These are phyloP conservation scores for Rhyacophila evoluta DNA, from an alignment of 2,888 invertebrate genomes.

Conservation along the genomic window DNA sequence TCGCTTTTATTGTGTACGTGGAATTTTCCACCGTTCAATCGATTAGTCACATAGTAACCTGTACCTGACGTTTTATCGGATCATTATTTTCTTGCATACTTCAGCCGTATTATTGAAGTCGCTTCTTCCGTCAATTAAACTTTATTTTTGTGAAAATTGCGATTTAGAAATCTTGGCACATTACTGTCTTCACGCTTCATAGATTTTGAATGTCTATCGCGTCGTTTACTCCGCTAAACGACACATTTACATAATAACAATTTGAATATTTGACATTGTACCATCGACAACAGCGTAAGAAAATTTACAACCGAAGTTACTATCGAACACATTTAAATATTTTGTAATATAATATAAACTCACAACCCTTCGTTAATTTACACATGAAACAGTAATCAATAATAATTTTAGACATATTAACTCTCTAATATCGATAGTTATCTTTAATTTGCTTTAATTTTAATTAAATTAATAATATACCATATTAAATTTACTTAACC, in stretches of 20 bases:
- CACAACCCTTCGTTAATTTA: no score
- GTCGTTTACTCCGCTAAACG: not conserved
- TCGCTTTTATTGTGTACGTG: no score
- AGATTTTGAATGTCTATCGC: slow-evolving; percentile 19
- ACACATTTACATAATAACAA: not conserved
- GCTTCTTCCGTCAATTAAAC: not conserved
- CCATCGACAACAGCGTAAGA: not conserved
- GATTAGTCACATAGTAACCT: not conserved
- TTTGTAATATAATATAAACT: no score
- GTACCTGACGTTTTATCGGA: not conserved
- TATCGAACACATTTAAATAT: no score
- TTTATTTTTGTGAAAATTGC: not conserved
- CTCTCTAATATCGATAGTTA: no score
- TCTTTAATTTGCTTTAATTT: no score
- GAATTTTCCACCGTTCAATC: no score
- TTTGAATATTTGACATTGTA: not conserved
- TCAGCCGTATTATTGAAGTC: not conserved
- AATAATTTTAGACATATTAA: no score
- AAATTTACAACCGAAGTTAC: not conserved
- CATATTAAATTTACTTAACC: no score
- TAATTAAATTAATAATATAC: no score
- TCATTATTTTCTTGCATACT: not conserved
- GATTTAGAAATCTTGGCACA: slow-evolving; percentile 19
- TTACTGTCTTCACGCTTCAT: not conserved
- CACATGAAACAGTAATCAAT: no score